These are phyloP conservation scores for Pagrus major DNA, from an alignment of 2,113 vertebrate genomes.

Conservation along the genomic window DNA sequence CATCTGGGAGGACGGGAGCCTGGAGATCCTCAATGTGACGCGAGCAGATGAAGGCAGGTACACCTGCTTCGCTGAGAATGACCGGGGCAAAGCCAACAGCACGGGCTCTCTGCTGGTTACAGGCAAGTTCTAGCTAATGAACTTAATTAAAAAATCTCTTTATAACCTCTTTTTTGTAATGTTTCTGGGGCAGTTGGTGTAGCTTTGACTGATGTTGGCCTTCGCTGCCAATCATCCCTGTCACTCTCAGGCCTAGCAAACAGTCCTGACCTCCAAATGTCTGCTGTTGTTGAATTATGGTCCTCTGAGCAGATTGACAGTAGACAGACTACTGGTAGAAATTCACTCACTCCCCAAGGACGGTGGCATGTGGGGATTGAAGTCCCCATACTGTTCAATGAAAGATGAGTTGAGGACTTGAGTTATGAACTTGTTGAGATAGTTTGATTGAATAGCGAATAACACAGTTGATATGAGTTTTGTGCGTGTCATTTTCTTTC, in stretches of 20 bases:
- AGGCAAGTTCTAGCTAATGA: constrained; percentile 81
- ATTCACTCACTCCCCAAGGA: constrained; percentile 41
- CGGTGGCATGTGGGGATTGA: not conserved
- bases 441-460: constrained; percentile 10
- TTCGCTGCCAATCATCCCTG: constrained; percentile 36
- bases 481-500: not conserved
- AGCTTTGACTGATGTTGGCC: constrained; percentile 35
- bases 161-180: not conserved
- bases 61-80: constrained; percentile 96
- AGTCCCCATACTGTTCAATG: not conserved
- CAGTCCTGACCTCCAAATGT: constrained; percentile 54
- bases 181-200: not conserved
- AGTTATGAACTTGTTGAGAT: constrained; percentile 18
- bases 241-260: constrained; percentile 21
- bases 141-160: not conserved
- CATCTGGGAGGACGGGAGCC: constrained; percentile 94
- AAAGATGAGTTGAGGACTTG: constrained; percentile 9
- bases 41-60: constrained; percentile 91
- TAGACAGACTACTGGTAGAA: constrained; percentile 16
- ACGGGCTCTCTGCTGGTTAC: constrained; percentile 90
- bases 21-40: constrained; percentile 95
- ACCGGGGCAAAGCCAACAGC: constrained; percentile 94
- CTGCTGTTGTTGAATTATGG: constrained; percentile 39
- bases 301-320: constrained; percentile 27
- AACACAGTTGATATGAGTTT: not conserved